Conservation (phyloP, 2,797 vertebrate genomes). For the Crocidura indochinensis region DNA sequence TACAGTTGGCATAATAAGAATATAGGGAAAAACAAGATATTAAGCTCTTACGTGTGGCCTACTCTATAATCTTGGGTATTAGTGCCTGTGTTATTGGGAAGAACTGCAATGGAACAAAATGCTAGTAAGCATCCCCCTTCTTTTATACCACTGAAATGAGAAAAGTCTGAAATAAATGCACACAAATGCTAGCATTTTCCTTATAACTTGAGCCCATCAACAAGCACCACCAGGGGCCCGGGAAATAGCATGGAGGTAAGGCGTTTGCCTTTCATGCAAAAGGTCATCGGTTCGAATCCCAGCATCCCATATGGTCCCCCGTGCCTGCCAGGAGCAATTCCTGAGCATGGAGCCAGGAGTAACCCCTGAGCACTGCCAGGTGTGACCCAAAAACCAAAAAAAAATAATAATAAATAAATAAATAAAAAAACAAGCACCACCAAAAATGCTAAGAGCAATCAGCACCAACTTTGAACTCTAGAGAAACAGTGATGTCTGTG, state of each 20-base stretch:
- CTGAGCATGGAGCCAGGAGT: too few relatives aligned
- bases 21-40: background rate
- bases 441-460: constrained; percentile 52
- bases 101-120: constrained; percentile 13
- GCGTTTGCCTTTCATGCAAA: too few relatives aligned
- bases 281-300: too few relatives aligned
- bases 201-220: constrained; percentile 51
- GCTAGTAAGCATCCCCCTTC: background rate
- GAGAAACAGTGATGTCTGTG: constrained; percentile 19
- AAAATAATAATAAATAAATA: too few relatives aligned
- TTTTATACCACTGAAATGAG: constrained; percentile 61
- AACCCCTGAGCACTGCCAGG: too few relatives aligned
- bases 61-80: background rate
- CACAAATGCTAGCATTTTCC: constrained; percentile 53
- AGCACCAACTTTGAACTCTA: constrained; percentile 48
- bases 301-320: too few relatives aligned
- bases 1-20: background rate
- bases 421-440: constrained; percentile 28
- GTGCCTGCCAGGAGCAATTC: too few relatives aligned
- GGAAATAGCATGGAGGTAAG: too few relatives aligned
- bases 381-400: too few relatives aligned
- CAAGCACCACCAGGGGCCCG: background rate
- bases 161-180: constrained; percentile 49
- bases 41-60: background rate
- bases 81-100: background rate